These are phyloP conservation scores for Fundulus diaphanus DNA, from an alignment of 2,797 vertebrate genomes.

Conservation along the genomic window DNA sequence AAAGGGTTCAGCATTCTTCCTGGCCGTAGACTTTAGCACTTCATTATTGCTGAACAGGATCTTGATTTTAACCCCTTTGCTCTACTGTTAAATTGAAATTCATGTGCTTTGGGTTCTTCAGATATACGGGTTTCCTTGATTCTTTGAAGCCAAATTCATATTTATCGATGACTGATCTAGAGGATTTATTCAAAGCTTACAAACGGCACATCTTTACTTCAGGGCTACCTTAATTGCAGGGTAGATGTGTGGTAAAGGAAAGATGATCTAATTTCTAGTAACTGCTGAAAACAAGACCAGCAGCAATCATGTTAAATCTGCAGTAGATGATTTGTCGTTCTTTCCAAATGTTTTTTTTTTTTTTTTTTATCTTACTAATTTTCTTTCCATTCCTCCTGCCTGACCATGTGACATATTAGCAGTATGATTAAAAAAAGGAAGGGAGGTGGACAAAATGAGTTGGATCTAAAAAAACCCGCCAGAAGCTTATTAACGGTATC, in stretches of 20 bases:
- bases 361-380: too few species aligned
- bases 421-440: neutral
- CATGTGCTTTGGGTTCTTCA: conserved; percentile 34
- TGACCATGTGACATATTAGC: neutral
- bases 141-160: conserved; percentile 37
- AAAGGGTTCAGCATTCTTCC: conserved; percentile 38
- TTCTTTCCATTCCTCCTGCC: neutral
- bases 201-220: conserved; percentile 45
- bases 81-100: conserved; percentile 21
- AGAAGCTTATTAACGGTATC: neutral
- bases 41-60: conserved; percentile 31
- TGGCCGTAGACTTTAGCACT: conserved; percentile 45
- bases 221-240: conserved; percentile 1
- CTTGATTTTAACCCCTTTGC: conserved; percentile 20
- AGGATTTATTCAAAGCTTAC: conserved; percentile 50
- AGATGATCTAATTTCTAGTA: conserved; percentile 82
- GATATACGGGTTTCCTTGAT: too few species aligned
- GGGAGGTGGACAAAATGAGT: neutral
- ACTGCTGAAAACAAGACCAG: conserved; percentile 79
- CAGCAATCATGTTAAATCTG: neutral
- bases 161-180: conserved; percentile 47
- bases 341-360: neutral
- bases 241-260: conserved; percentile 37
- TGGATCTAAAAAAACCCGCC: too few species aligned
- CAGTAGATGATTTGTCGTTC: neutral